Evolutionary conservation across 2,888 invertebrate species (phyloP), one percentile per base, ranked within the genome.

Genomic region (Tenthredo distinguenda): DNA sequence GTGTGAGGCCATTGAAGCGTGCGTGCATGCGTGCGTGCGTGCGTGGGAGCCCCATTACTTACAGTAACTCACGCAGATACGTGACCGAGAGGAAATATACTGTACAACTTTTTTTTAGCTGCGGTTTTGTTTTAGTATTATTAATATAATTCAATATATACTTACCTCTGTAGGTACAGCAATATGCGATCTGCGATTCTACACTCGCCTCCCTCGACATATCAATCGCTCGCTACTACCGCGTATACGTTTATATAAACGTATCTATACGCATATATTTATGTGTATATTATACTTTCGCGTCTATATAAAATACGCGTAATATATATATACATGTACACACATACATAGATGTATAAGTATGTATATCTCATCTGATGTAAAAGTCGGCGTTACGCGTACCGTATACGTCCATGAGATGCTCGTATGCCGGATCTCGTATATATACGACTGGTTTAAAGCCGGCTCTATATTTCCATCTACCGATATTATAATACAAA

Each of bases 41-140:
- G 86, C 87, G 87, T 86, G 87, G 86, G 87, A 87, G 87, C 85
- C 55, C 82, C 81, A 79, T 85, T 68, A 85, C 84, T 72, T 81
- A 86, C 71, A 43, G 76, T 55, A 76, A 82, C 87, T 77, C 87
- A 87, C 86, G 87, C 86, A 82, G 72, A 86, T 72, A 62, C 81
- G 58, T 62, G 81, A 62, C 81, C 81, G 50, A 77, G 55, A 21
- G n/a, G 10, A 43, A 26, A 77, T 18, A 6, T 2, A 34, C 77
- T 18, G 4, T 26, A 21, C 1, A 26, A 26, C 26, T 26, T 34
- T 7, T 50, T 55, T 15, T 18, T 18, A 55, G 77, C 18, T 74
- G 72, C 72, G 72, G 72, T 74, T 74, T 74, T 18, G 34, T 68
- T 68, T 74, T 43, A 43, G 26, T 74, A 43, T 74, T 26, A 74